Percentiles rank a stretch among this genome's conserved stretches.
These are phyloP conservation scores for Linhomoeus sp. DNA, from an alignment of 2,888 invertebrate genomes.

Conservation along the genomic window DNA sequence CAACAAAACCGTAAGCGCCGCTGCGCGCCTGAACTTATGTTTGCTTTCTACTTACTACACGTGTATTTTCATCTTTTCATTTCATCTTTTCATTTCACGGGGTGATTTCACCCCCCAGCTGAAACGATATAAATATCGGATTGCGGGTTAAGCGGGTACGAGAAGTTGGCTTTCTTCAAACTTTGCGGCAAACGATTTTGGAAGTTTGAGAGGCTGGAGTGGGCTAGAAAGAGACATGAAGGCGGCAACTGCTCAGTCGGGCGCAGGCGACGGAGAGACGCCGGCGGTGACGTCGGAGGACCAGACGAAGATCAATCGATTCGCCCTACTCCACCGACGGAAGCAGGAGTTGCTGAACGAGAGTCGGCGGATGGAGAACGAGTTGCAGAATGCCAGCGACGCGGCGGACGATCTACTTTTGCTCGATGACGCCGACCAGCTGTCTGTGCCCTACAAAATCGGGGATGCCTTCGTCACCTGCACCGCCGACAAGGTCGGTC, in stretches of 20 bases:
- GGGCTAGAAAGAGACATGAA: no score
- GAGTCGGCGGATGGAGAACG: no score
- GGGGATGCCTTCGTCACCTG: conserved; percentile 25
- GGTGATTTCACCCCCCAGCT: no score
- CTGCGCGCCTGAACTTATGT: no score
- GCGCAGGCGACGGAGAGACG: conserved; percentile 32
- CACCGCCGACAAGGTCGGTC: conserved; percentile 6
- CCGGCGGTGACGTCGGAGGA: conserved; percentile 64
- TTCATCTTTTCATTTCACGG: no score
- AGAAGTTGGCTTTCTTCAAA: conserved; percentile 48
- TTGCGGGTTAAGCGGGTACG: conserved; percentile 6
- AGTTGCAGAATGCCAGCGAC: conserved; percentile 68
- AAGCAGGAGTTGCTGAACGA: conserved; percentile 55
- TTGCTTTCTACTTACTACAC: no score
- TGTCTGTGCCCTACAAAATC: conserved; percentile 27
- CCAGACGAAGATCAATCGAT: conserved; percentile 89
- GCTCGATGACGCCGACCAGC: conserved; percentile 39
- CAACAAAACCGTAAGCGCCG: no score
- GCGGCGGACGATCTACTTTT: conserved; percentile 62
- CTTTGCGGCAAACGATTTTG: no score
- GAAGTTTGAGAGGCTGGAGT: no score
- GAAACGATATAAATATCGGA: no score
- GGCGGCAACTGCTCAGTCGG: no score
- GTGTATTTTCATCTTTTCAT: no score
- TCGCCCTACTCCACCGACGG: conserved; percentile 76